Percentiles rank a stretch among this genome's conserved stretches.
Evolutionary conservation across 1,140 invertebrate species (phyloP).

Genomic region (Sinella curviseta): DNA sequence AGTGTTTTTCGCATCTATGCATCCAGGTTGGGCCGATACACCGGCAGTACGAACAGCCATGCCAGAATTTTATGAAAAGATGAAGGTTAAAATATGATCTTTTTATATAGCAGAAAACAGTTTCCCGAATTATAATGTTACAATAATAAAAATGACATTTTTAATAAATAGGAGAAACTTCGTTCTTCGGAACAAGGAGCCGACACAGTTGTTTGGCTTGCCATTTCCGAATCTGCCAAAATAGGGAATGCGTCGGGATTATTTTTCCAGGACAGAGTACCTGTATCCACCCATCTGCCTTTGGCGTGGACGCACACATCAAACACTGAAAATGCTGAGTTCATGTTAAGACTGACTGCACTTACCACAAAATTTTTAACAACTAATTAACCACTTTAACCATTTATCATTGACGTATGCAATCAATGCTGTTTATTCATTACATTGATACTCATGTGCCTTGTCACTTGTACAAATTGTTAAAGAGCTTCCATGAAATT

Average conservation of each 20-base stretch:
- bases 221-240: slow-evolving; percentile 54
- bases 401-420: not conserved
- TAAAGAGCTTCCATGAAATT: too few relatives aligned
- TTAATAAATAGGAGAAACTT: slow-evolving; percentile 50
- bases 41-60: slow-evolving; percentile 57
- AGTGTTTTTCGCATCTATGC: slow-evolving; percentile 59
- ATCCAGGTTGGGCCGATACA: slow-evolving; percentile 62
- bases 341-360: slow-evolving; percentile 33
- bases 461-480: too few relatives aligned
- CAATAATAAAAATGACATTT: not conserved
- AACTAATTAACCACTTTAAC: too few relatives aligned
- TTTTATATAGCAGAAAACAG: not conserved
- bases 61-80: slow-evolving; percentile 58
- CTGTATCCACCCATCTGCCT: slow-evolving; percentile 31
- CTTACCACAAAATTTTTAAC: slow-evolving; percentile 8
- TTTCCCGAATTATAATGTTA: not conserved
- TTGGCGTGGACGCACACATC: slow-evolving; percentile 31
- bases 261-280: slow-evolving; percentile 56
- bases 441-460: not conserved
- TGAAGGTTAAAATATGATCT: slow-evolving; percentile 51
- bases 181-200: slow-evolving; percentile 58
- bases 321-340: slow-evolving; percentile 29
- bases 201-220: slow-evolving; percentile 60
- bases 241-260: slow-evolving; percentile 53
- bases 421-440: not conserved